Base-by-base conservation (phyloP, 2,888 invertebrate species). In the Allacma fusca region DNA sequence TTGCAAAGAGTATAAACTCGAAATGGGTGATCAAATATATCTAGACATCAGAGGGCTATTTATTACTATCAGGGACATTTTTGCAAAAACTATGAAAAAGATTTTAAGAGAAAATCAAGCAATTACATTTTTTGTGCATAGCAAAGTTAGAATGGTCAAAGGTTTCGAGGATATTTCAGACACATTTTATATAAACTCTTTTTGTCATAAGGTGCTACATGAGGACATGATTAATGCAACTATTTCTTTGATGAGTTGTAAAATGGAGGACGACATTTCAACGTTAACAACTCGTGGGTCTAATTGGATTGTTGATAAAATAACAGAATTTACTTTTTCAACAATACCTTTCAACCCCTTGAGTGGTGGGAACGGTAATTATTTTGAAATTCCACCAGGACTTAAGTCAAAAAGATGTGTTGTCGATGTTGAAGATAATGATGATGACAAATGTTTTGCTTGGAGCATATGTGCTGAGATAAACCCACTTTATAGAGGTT, bases 401-500 rank as follows among this genome's bases (percentile, higher is more conserved):
- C 24, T 62, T 23, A 24, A 9, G 12, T 1, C 12, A 12, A 62
- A 62, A 23, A 21, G 23, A 4, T 62, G 62, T 62, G 62, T 62
- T 4, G 13, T 21, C 23, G 23, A 62, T 62, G 24, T 62, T 12
- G 26, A 62, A 12, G 23, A 62, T 23, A 23, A 9, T 12, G 62
- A 23, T 23, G 26, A 62, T 23, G 13, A 40, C 40, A 12, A 7
- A 62, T 62, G 62, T 23, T 62, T 62, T 23, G 13, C 23, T 12
- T 62, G 26, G 12, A 21, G 21, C 2, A 21, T 62, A 4, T 62
- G n/a, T 4, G 62, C 62, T 24, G 62, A 62, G 12, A 4, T 62
- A 62, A 62, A 62, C 26, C 62, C 62, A 24, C 12, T 62, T 12
- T 62, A 62, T 23, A n/a, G 62, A 62, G 26, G 62, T 62, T 5